A percentile compares a stretch with the other conserved stretches of the same genome.
Conservation (phyloP, 2,113 vertebrate genomes). For the Brachypodius melanocephalos region DNA sequence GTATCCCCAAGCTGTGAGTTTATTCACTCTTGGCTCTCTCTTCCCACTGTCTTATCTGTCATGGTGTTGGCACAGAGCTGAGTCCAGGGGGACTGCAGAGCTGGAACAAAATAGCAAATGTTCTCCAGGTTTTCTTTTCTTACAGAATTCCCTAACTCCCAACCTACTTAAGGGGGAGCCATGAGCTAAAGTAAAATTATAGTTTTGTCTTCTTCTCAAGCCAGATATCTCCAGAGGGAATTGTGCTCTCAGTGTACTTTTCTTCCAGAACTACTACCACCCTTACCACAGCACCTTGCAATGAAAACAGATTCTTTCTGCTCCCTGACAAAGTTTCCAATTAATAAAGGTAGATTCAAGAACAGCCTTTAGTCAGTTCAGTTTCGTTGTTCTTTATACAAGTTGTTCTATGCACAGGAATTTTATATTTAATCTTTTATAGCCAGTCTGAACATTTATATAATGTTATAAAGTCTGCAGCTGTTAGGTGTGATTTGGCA, state of each 20-base stretch:
- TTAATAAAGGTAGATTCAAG: constrained; percentile 2
- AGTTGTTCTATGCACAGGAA: constrained; percentile 7
- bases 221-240: constrained; percentile 50
- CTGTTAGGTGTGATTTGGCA: constrained; percentile 59
- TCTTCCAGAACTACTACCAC: constrained; percentile 34
- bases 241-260: not conserved
- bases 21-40: constrained; percentile 62
- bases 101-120: constrained; percentile 55
- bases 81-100: constrained; percentile 27
- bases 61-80: constrained; percentile 56
- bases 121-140: constrained; percentile 71
- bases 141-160: constrained; percentile 71
- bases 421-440: constrained; percentile 54
- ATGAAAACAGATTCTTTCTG: constrained; percentile 11
- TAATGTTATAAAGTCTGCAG: constrained; percentile 58
- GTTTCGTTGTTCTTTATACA: not conserved
- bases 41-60: constrained; percentile 66
- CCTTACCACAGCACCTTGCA: constrained; percentile 38
- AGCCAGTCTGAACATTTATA: constrained; percentile 43
- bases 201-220: constrained; percentile 69
- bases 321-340: not conserved
- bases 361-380: not conserved
- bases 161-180: constrained; percentile 65
- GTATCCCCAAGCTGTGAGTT: constrained; percentile 29
- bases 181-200: constrained; percentile 70